Evolutionary conservation across 1,140 invertebrate genomes (phyloP).

Genomic region (Drosophila varians): DNA sequence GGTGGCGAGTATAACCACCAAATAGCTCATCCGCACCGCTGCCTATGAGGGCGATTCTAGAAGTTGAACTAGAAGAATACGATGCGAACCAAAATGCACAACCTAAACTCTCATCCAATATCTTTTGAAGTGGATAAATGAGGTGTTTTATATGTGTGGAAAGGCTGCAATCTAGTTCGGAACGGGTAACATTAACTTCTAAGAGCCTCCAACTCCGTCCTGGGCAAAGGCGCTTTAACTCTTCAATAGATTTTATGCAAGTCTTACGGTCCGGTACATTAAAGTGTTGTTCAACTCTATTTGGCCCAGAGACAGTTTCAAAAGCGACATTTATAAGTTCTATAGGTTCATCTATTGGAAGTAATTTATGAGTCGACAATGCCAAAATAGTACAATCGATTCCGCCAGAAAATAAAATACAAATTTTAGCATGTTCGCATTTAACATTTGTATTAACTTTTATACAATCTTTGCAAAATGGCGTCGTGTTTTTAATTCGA

Average conservation of each 20-base stretch:
- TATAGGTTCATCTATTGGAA: constrained; percentile 89
- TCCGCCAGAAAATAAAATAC: constrained; percentile 97
- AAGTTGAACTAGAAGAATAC: constrained; percentile 87
- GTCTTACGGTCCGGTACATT: constrained; percentile 92
- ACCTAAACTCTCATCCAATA: constrained; percentile 97
- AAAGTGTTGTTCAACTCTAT: constrained; percentile 28
- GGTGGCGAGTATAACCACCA: constrained; percentile 96
- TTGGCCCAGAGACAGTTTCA: constrained; percentile 82
- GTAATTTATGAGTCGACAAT: constrained; percentile 90
- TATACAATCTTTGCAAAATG: constrained; percentile 87
- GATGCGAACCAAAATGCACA: constrained; percentile 98
- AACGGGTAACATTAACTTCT: constrained; percentile 89
- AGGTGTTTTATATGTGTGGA: constrained; percentile 88
- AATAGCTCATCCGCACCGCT: constrained; percentile 99
- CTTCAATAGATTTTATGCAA: constrained; percentile 89
- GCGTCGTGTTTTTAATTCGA: constrained; percentile 87
- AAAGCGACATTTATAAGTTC: constrained; percentile 99
- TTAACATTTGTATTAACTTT: not conserved
- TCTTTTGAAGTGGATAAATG: constrained; percentile 91
- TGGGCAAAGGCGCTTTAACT: constrained; percentile 89
- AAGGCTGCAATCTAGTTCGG: constrained; percentile 87
- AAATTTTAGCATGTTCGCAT: constrained; percentile 90
- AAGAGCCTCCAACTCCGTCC: constrained; percentile 86
- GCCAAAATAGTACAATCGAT: constrained; percentile 96
- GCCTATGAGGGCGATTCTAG: constrained; percentile 85